Conservation (phyloP, 1,140 invertebrate genomes). For the Galleria mellonella region DNA sequence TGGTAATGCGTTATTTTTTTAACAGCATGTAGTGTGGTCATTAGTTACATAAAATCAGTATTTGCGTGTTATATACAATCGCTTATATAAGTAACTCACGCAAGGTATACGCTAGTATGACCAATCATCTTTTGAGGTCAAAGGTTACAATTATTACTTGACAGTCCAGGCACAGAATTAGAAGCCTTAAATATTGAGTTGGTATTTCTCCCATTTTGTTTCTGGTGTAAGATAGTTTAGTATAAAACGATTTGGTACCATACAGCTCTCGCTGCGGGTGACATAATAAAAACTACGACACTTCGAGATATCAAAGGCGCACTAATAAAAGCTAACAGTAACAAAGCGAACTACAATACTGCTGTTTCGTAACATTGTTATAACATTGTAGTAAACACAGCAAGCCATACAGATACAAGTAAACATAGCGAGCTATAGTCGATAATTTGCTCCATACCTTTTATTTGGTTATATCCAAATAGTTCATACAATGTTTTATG, state of each 20-base stretch:
- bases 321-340: conserved; percentile 52
- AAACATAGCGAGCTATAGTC: background rate
- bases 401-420: background rate
- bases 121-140: no score
- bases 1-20: no score
- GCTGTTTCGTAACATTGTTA: conserved; percentile 37
- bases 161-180: no score
- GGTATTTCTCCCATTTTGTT: no score
- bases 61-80: no score
- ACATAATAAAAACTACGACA: conserved; percentile 51
- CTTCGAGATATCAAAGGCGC: conserved; percentile 48
- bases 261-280: conserved; percentile 9
- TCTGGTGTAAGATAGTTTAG: background rate
- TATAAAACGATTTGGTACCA: conserved; percentile 9
- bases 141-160: no score
- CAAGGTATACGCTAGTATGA: no score
- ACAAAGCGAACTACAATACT: conserved; percentile 40
- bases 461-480: background rate
- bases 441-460: background rate
- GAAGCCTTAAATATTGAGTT: no score
- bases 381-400: conserved; percentile 5
- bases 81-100: no score
- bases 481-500: no score
- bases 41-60: no score
- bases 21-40: no score